phyloP scores from a whole-genome alignment of 2,797 vertebrate genomes.

The Cirrhinus mrigala region DNA sequence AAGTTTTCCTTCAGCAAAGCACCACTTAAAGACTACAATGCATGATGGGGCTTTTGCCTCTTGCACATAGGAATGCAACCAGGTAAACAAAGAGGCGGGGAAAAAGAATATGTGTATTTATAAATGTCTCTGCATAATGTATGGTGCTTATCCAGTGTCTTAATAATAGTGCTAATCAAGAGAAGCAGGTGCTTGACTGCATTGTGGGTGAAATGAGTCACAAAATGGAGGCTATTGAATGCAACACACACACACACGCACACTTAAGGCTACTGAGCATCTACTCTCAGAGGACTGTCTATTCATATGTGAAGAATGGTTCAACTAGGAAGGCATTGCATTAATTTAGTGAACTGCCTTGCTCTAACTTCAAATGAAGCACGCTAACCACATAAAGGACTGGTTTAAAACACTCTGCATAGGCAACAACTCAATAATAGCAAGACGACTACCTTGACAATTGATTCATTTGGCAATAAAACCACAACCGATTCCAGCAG shows the following conservation, averaged over 20 bases:
- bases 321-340: background rate
- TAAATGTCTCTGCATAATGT: constrained; percentile 22
- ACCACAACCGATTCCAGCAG: background rate
- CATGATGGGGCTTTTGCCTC: background rate
- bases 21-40: background rate
- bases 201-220: constrained; percentile 33
- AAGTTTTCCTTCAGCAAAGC: background rate
- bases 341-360: background rate
- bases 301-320: background rate
- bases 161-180: constrained; percentile 26
- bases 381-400: background rate
- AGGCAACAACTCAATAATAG: background rate
- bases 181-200: constrained; percentile 9
- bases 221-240: constrained; percentile 15
- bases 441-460: background rate
- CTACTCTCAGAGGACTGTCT: background rate
- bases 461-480: background rate
- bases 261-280: background rate
- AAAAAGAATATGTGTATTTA: constrained; percentile 2
- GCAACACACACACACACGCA: constrained; percentile 25
- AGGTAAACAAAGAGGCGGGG: constrained; percentile 11
- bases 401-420: background rate
- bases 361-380: background rate
- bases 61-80: background rate
- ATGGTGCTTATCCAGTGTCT: background rate